phyloP scores from a whole-genome alignment of 1,140 invertebrate genomes.

The Caerostris darwini region DNA sequence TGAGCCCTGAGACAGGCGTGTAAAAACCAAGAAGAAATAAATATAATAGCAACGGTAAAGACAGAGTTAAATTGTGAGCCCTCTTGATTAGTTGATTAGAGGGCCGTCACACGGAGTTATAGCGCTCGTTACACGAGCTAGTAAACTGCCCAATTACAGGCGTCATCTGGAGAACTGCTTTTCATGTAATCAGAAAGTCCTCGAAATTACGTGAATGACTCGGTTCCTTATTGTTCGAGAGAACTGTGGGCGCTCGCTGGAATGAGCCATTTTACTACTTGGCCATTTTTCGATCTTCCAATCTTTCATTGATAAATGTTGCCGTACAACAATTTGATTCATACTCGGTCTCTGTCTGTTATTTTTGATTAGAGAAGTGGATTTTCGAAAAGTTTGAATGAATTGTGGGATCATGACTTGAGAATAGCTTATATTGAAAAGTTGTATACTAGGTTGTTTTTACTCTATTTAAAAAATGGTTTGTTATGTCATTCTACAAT shows the following conservation, averaged over 20 bases:
- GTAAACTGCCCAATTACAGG: slow-evolving; percentile 38
- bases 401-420: too few species aligned
- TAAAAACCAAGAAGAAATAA: background rate
- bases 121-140: slow-evolving; percentile 14
- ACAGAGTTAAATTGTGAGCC: slow-evolving; percentile 1
- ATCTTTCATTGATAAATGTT: background rate
- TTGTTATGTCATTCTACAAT: too few species aligned
- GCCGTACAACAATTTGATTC: too few species aligned
- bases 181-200: slow-evolving; percentile 9
- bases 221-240: background rate
- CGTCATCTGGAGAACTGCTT: background rate
- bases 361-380: too few species aligned
- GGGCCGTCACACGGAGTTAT: slow-evolving; percentile 24
- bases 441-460: too few species aligned
- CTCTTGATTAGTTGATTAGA: slow-evolving; percentile 36
- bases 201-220: background rate
- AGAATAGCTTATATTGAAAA: too few species aligned
- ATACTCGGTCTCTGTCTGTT: too few species aligned
- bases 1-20: background rate
- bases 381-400: too few species aligned
- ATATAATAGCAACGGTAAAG: background rate
- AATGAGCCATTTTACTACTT: background rate
- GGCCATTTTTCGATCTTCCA: background rate
- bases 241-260: background rate
- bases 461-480: too few species aligned